Conservation (phyloP, 2,113 vertebrate genomes). For the Psilopsiagon aymara region DNA sequence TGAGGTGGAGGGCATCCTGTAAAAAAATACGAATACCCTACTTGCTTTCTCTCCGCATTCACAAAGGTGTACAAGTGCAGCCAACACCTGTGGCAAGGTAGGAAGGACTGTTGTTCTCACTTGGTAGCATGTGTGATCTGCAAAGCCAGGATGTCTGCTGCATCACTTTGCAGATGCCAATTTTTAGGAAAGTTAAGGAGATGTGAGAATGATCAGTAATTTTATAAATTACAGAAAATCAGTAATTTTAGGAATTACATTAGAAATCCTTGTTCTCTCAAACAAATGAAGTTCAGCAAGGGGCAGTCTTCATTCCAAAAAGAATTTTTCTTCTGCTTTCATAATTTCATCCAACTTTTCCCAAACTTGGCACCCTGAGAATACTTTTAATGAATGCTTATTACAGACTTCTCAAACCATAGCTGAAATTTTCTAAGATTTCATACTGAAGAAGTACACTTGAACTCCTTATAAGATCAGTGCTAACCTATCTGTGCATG, state of each 20-base stretch:
- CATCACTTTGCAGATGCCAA: rapidly evolving
- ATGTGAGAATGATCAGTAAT: background rate
- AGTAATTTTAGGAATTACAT: background rate
- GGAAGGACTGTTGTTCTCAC: background rate
- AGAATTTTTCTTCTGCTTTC: background rate
- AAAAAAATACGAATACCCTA: background rate
- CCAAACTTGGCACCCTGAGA: background rate
- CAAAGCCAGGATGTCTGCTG: background rate
- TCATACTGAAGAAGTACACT: background rate
- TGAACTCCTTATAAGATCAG: background rate
- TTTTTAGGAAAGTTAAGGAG: background rate
- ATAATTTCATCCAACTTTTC: background rate
- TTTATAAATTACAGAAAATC: background rate
- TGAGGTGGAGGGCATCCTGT: background rate
- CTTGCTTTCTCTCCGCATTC: background rate
- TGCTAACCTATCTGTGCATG: background rate
- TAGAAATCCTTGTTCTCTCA: background rate
- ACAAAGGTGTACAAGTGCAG: background rate
- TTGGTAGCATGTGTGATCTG: rapidly evolving
- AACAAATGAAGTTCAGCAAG: background rate
- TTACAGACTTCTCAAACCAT: background rate
- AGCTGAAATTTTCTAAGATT: background rate
- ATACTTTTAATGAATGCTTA: background rate
- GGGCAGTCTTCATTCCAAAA: background rate
- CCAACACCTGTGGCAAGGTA: background rate